These are phyloP conservation scores for Leptinotarsa undecemlineata DNA, from an alignment of 1,140 invertebrate genomes.

Conservation along the genomic window DNA sequence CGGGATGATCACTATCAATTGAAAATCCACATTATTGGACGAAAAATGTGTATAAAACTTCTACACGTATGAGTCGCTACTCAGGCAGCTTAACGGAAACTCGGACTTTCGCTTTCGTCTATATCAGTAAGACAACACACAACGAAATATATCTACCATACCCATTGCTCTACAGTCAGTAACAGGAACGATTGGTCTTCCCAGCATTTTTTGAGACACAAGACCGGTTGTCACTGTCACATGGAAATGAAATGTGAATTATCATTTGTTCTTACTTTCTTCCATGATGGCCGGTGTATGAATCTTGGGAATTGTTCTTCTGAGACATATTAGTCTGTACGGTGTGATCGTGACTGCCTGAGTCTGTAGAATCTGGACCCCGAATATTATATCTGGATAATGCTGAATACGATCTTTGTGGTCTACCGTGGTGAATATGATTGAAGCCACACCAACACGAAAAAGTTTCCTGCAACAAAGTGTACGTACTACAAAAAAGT, in stretches of 20 bases:
- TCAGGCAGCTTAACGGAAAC: too few relatives aligned
- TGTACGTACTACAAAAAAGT: not conserved
- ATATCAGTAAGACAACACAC: too few relatives aligned
- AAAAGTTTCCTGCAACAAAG: conserved; percentile 46
- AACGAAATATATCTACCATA: too few relatives aligned
- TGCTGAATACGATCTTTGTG: conserved; percentile 44
- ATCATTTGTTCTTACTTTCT: conserved; percentile 1
- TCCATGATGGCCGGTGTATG: conserved; percentile 20
- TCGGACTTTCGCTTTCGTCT: too few relatives aligned
- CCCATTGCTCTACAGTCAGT: too few relatives aligned
- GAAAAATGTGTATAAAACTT: too few relatives aligned
- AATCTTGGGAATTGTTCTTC: conserved; percentile 46
- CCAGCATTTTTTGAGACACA: too few relatives aligned
- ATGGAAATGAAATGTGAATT: not conserved
- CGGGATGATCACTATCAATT: too few relatives aligned
- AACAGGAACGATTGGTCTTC: too few relatives aligned
- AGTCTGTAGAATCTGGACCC: conserved; percentile 41
- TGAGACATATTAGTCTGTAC: conserved; percentile 46
- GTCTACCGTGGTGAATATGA: conserved; percentile 34
- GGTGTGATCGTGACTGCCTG: conserved; percentile 40
- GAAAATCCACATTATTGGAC: too few relatives aligned
- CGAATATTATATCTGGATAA: conserved; percentile 38
- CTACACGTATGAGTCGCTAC: too few relatives aligned
- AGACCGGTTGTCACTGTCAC: too few relatives aligned
- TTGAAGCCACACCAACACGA: conserved; percentile 40